These are phyloP conservation scores for Hypotaenidia okinawae DNA, from an alignment of 2,797 vertebrate species.

Conservation along the genomic window DNA sequence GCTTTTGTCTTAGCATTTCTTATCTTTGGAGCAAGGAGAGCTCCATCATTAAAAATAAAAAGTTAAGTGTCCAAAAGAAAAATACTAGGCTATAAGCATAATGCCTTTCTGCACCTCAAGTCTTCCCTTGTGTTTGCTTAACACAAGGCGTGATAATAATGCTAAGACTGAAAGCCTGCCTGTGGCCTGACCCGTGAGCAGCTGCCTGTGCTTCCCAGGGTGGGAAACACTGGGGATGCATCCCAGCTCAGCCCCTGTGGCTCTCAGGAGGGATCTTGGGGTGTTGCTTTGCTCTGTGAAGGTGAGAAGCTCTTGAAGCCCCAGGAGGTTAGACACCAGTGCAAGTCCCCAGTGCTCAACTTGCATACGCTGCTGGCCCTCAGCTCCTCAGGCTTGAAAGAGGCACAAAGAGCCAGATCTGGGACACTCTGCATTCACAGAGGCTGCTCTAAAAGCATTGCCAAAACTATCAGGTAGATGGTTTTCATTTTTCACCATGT, in stretches of 20 bases:
- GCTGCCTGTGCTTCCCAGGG: neutral
- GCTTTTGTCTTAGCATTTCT: neutral
- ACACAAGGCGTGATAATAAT: neutral
- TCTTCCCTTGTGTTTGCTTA: neutral
- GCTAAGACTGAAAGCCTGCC: neutral
- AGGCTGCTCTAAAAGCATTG: neutral
- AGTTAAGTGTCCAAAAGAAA: neutral
- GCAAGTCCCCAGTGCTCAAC: rapidly evolving
- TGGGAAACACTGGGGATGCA: rapidly evolving
- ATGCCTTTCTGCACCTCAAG: rapidly evolving
- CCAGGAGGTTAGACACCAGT: neutral
- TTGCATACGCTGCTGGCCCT: neutral
- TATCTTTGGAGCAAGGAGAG: neutral
- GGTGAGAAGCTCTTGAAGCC: neutral
- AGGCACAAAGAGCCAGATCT: neutral
- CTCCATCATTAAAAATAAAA: neutral
- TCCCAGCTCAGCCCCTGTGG: neutral
- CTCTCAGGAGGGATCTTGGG: neutral
- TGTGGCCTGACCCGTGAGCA: neutral
- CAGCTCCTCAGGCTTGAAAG: neutral
- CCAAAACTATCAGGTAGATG: neutral
- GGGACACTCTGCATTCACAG: neutral
- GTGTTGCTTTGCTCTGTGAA: neutral
- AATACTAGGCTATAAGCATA: neutral
- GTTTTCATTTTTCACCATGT: neutral